Evolutionary conservation across 2,888 invertebrate species (phyloP).

Genomic region (Brenthis daphne): DNA sequence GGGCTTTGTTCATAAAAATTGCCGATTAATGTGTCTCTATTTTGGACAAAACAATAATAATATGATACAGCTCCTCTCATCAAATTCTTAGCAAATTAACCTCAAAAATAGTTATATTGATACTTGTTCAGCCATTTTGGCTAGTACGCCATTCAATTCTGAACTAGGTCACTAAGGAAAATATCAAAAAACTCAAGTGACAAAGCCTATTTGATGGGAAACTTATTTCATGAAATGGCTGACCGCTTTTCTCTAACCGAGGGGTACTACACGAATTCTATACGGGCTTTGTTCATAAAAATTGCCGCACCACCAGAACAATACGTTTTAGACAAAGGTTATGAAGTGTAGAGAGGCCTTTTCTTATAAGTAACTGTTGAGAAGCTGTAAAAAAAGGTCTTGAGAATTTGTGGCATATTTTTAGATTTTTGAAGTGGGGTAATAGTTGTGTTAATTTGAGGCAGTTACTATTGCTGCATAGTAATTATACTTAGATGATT

Average conservation of each 20-base stretch:
- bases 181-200: constrained; percentile 5
- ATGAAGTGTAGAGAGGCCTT: constrained; percentile 42
- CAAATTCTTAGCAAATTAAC: too few relatives aligned
- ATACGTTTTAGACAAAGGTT: constrained; percentile 42
- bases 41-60: too few relatives aligned
- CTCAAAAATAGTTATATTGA: too few relatives aligned
- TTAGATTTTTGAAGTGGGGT: neutral
- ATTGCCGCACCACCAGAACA: constrained; percentile 39
- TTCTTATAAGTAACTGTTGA: constrained; percentile 38
- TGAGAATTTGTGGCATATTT: constrained; percentile 23
- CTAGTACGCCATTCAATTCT: neutral
- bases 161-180: constrained; percentile 1
- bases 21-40: too few relatives aligned
- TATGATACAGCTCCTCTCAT: too few relatives aligned
- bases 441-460: neutral
- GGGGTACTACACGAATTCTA: constrained; percentile 35
- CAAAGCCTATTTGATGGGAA: constrained; percentile 23
- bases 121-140: neutral
- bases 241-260: constrained; percentile 34
- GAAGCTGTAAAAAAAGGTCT: constrained; percentile 27
- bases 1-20: constrained; percentile 38
- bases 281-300: constrained; percentile 39
- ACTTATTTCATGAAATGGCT: constrained; percentile 27
- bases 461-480: neutral
- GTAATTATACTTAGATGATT: neutral